A percentile compares a stretch with the other conserved stretches of the same genome.
Conservation (phyloP, 2,113 vertebrate species). For the Mesitornis unicolor region DNA sequence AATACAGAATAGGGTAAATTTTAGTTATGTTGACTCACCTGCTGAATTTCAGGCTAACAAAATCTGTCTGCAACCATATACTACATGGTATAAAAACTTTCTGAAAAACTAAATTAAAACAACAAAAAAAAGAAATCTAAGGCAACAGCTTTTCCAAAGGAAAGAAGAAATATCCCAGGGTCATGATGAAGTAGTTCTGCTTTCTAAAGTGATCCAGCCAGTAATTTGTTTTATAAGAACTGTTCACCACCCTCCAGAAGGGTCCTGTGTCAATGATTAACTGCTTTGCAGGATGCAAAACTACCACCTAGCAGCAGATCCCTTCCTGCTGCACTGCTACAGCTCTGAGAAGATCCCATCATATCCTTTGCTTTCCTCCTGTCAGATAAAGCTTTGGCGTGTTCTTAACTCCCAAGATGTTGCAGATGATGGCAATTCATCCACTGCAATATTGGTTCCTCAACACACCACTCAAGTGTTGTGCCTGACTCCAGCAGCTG, state of each 20-base stretch:
- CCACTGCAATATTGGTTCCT: neutral
- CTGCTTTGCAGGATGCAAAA: neutral
- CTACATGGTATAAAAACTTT: neutral
- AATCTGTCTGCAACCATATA: neutral
- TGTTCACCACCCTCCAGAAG: neutral
- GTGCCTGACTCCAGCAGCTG: neutral
- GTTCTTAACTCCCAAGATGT: neutral
- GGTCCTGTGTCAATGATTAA: neutral
- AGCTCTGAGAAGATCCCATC: neutral
- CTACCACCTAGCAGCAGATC: neutral
- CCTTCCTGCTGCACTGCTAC: neutral
- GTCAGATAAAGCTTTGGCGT: neutral
- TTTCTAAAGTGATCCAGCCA: neutral
- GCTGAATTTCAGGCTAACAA: neutral
- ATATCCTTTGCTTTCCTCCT: neutral
- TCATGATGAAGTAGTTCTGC: neutral
- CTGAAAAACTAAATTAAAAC: neutral
- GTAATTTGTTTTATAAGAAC: neutral
- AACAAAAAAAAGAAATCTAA: neutral
- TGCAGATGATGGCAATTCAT: neutral
- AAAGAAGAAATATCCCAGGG: neutral
- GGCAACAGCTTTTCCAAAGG: neutral
- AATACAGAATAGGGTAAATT: neutral
- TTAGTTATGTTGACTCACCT: neutral
- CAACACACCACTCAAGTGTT: rapidly evolving